Evolutionary conservation across 2,113 vertebrate species (phyloP).

Genomic region (Mormoops blainvillei): DNA sequence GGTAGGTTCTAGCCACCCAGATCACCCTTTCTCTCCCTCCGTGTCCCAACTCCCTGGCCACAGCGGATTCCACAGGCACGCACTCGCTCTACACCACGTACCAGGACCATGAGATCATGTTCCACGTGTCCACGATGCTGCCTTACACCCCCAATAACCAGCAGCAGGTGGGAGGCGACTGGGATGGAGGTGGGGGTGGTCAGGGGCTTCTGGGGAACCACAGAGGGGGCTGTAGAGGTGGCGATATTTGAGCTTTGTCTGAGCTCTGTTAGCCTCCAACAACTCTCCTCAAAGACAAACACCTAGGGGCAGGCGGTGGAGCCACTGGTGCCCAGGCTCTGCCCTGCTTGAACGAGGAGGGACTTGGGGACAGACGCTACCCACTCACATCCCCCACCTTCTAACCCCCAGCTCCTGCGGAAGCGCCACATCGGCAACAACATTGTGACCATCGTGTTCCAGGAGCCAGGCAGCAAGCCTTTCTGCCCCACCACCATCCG

Average conservation of each 20-base stretch:
- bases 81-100: constrained; percentile 93
- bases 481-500: constrained; percentile 92
- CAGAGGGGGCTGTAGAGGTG: not conserved
- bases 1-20: not conserved
- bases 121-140: constrained; percentile 91
- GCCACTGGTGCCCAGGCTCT: not conserved
- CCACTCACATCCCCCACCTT: not conserved
- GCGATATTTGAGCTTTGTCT: not conserved
- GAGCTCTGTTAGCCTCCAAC: not conserved
- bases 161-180: constrained; percentile 45
- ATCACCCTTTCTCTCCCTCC: not conserved
- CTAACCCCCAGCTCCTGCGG: constrained; percentile 84
- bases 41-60: not conserved
- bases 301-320: not conserved
- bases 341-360: not conserved
- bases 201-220: not conserved
- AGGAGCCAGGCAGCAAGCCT: constrained; percentile 89
- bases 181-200: not conserved
- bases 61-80: constrained; percentile 69
- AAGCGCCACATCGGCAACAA: constrained; percentile 94
- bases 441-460: constrained; percentile 94
- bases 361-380: rapidly evolving
- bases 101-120: constrained; percentile 96
- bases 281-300: not conserved
- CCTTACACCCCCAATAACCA: constrained; percentile 67